Percentiles rank a stretch among this genome's conserved stretches.
Conservation (phyloP, 2,113 vertebrate genomes). For the Petromus typicus region DNA sequence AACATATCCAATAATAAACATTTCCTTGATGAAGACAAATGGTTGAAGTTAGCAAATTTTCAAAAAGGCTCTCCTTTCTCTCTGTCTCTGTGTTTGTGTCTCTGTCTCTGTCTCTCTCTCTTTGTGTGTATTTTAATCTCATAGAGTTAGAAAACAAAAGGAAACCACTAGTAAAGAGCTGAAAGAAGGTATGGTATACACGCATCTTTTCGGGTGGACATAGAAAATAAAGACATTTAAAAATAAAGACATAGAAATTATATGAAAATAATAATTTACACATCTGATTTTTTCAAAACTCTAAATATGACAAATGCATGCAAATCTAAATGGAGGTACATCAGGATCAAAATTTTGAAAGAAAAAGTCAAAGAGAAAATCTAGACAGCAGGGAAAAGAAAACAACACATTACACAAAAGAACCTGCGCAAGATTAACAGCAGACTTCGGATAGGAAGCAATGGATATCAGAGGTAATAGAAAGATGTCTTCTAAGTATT, state of each 20-base stretch:
- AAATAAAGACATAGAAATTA: neutral
- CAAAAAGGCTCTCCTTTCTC: neutral
- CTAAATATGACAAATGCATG: neutral
- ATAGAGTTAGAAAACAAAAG: neutral
- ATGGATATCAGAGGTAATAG: neutral
- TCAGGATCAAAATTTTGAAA: neutral
- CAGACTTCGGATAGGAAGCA: neutral
- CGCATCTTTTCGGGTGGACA: neutral
- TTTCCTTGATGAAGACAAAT: neutral
- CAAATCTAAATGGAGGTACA: neutral
- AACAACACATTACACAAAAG: neutral
- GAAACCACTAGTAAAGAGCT: neutral
- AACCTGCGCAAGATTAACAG: neutral
- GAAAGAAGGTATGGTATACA: neutral
- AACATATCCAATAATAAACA: neutral
- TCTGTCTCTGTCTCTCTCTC: neutral
- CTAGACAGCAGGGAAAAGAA: neutral
- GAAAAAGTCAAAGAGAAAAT: constrained; percentile 10
- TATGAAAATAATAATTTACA: neutral
- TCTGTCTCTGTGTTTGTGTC: neutral
- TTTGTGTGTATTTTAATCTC: neutral
- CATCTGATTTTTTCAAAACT: neutral
- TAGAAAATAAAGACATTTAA: constrained; percentile 10
- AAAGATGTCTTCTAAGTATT: neutral
- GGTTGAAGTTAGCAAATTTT: neutral